These are phyloP conservation scores for Diuraphis noxia DNA, from an alignment of 1,140 invertebrate species.

Conservation along the genomic window DNA sequence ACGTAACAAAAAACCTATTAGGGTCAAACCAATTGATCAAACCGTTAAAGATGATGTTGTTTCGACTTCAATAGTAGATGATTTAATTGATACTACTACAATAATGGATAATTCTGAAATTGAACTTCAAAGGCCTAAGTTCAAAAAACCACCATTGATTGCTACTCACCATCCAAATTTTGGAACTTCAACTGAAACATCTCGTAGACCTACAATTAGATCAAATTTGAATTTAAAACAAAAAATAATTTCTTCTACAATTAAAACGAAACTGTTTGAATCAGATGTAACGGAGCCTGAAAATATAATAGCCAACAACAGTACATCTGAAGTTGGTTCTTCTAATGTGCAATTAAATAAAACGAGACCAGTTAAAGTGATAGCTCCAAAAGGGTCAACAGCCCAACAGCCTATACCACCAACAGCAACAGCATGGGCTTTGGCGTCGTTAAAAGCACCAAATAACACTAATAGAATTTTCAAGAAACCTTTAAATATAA, in stretches of 20 bases:
- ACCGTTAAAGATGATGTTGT: slow-evolving; percentile 5
- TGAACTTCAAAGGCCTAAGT: slow-evolving; percentile 16
- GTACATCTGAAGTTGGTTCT: not conserved
- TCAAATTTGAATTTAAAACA: slow-evolving; percentile 47
- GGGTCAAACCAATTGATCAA: slow-evolving; percentile 25
- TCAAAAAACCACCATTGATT: slow-evolving; percentile 39
- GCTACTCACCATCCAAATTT: slow-evolving; percentile 47
- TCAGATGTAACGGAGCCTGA: not conserved
- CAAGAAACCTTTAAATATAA: slow-evolving; percentile 1
- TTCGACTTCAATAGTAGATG: not conserved
- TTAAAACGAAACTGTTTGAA: slow-evolving; percentile 24
- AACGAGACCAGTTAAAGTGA: slow-evolving; percentile 24
- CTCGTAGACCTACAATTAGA: slow-evolving; percentile 26
- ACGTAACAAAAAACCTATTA: slow-evolving; percentile 25
- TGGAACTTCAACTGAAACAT: slow-evolving; percentile 38
- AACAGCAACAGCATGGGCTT: slow-evolving; percentile 53
- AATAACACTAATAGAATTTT: slow-evolving; percentile 29
- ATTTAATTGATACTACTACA: slow-evolving; percentile 22
- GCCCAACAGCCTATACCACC: slow-evolving; percentile 45
- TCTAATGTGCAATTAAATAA: slow-evolving; percentile 1
- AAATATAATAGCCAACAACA: not conserved
- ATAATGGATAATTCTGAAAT: not conserved
- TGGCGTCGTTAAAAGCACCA: slow-evolving; percentile 50
- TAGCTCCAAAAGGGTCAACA: not conserved
- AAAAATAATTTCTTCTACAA: slow-evolving; percentile 38